phyloP scores from a whole-genome alignment of 2,888 invertebrate species.

The Coelinius sp. region DNA sequence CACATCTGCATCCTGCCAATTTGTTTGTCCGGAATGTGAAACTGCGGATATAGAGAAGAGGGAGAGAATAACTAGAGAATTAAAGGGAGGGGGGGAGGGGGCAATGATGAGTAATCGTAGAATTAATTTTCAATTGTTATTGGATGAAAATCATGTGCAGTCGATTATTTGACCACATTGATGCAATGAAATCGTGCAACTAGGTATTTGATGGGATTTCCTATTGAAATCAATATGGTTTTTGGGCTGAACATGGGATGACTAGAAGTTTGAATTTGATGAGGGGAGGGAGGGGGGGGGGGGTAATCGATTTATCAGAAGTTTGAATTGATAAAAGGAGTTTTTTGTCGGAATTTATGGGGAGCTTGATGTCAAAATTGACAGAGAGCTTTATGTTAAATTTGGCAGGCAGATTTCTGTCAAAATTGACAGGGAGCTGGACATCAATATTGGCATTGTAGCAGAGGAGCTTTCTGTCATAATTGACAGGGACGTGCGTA shows the following conservation, averaged over 20 bases:
- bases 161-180: not conserved
- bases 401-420: too few relatives aligned
- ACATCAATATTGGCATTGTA: too few relatives aligned
- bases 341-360: too few relatives aligned
- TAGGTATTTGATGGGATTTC: not conserved
- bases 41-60: not conserved
- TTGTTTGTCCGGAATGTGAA: slow-evolving; percentile 17
- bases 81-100: not conserved
- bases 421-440: too few relatives aligned
- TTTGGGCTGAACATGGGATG: not conserved
- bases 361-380: too few relatives aligned
- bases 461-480: too few relatives aligned
- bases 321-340: too few relatives aligned
- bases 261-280: not conserved
- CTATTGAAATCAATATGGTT: not conserved
- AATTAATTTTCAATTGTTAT: slow-evolving; percentile 7
- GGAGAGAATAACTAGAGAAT: not conserved
- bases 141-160: slow-evolving; percentile 1
- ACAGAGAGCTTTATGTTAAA: too few relatives aligned
- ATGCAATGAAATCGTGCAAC: not conserved
- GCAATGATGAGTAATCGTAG: not conserved
- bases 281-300: not conserved
- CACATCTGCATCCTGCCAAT: slow-evolving; percentile 13
- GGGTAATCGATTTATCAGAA: too few relatives aligned
- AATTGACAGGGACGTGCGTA: too few relatives aligned